These are phyloP conservation scores for Leptopilina drosophilae DNA, from an alignment of 2,888 invertebrate species.

Conservation along the genomic window DNA sequence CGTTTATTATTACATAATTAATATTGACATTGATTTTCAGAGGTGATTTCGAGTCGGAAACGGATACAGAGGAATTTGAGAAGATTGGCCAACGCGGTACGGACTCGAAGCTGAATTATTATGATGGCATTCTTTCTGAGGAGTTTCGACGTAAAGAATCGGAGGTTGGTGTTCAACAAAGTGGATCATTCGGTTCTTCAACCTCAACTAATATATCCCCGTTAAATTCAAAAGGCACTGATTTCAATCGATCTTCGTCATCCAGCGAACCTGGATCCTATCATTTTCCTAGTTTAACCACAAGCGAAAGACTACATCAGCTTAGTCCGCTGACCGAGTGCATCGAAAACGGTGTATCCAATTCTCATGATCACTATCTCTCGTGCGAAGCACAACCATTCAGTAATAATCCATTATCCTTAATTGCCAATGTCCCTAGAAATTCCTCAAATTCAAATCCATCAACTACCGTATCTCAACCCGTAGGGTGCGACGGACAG, in stretches of 20 bases:
- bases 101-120: conserved; percentile 69
- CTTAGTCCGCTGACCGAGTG: conserved; percentile 72
- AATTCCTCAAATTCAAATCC: conserved; percentile 60
- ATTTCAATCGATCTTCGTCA: conserved; percentile 62
- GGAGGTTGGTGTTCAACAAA: conserved; percentile 75
- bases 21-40: conserved; percentile 74
- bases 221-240: conserved; percentile 67
- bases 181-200: conserved; percentile 70
- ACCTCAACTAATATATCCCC: conserved; percentile 72
- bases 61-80: conserved; percentile 90
- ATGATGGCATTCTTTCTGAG: conserved; percentile 62
- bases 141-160: conserved; percentile 69
- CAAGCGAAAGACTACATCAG: conserved; percentile 62
- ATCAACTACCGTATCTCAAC: conserved; percentile 56
- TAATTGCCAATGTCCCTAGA: conserved; percentile 49
- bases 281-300: conserved; percentile 67
- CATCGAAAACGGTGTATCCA: conserved; percentile 61
- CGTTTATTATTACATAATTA: no score
- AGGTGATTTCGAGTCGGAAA: conserved; percentile 86
- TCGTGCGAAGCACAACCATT: conserved; percentile 42
- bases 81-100: conserved; percentile 82
- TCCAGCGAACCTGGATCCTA: conserved; percentile 69
- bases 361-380: conserved; percentile 49
- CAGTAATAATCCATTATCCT: conserved; percentile 35
- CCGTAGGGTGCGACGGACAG: conserved; percentile 75